Evolutionary conservation across 2,888 invertebrate genomes (phyloP).

Genomic region (Sphaerophoria taeniata): DNA sequence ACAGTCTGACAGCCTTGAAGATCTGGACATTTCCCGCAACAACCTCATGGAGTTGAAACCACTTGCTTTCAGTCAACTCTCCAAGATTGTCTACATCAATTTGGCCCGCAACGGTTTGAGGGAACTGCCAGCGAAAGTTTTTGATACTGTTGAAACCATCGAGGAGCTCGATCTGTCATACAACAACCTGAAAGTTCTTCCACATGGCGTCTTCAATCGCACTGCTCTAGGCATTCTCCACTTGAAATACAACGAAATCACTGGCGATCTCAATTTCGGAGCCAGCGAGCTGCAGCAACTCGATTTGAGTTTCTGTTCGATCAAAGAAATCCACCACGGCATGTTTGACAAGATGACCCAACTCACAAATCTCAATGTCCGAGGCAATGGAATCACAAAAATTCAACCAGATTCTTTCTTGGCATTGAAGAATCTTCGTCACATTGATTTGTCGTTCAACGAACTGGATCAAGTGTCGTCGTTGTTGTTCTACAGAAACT

Average conservation of each 20-base stretch:
- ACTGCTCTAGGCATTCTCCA: conserved; percentile 88
- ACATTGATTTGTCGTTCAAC: conserved; percentile 90
- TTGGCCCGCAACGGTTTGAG: conserved; percentile 87
- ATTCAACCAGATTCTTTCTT: conserved; percentile 89
- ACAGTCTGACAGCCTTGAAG: conserved; percentile 86
- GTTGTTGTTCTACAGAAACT: conserved; percentile 88
- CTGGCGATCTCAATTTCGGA: conserved; percentile 86
- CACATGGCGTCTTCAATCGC: conserved; percentile 86
- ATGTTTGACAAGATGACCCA: conserved; percentile 87
- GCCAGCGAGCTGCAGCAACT: conserved; percentile 87
- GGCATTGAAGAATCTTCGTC: conserved; percentile 86
- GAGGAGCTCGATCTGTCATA: conserved; percentile 89
- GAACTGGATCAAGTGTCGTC: conserved; percentile 87
- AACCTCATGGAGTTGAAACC: conserved; percentile 87
- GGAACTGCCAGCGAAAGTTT: conserved; percentile 83
- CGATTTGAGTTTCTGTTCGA: conserved; percentile 88
- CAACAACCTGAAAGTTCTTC: conserved; percentile 87
- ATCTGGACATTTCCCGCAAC: conserved; percentile 89
- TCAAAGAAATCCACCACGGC: conserved; percentile 86
- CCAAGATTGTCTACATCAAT: conserved; percentile 87
- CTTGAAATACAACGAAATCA: conserved; percentile 88
- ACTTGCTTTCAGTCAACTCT: conserved; percentile 86
- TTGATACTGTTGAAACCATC: conserved; percentile 86
- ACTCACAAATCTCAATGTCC: conserved; percentile 87
- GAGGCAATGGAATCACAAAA: conserved; percentile 87